Conservation (phyloP, 2,888 invertebrate species). For the Lithophane semibrunnea region DNA sequence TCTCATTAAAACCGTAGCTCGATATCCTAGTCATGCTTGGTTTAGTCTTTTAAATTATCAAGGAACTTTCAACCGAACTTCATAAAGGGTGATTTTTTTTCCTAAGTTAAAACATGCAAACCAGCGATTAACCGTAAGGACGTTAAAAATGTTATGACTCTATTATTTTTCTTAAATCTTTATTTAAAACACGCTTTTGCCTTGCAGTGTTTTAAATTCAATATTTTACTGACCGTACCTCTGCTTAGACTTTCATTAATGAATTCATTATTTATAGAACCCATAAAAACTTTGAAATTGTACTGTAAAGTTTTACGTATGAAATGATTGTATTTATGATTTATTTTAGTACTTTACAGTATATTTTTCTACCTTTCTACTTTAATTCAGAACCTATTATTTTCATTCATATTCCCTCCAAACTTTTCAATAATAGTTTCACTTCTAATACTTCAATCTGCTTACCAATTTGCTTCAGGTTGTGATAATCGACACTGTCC, state of each 20-base stretch:
- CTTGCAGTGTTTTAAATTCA: slow-evolving; percentile 42
- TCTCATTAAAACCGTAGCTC: slow-evolving; percentile 29
- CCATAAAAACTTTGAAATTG: slow-evolving; percentile 10
- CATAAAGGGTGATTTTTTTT: slow-evolving; percentile 80
- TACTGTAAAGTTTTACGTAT: not conserved
- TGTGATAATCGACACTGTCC: slow-evolving; percentile 96
- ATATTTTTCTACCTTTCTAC: not conserved
- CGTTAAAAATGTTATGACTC: slow-evolving; percentile 81
- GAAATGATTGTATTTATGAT: not conserved
- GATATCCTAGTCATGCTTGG: slow-evolving; percentile 65
- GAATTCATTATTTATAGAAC: slow-evolving; percentile 4
- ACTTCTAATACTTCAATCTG: slow-evolving; percentile 2
- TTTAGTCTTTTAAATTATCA: slow-evolving; percentile 78
- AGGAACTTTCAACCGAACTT: slow-evolving; percentile 75
- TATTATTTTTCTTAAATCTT: slow-evolving; percentile 74
- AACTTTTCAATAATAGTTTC: not conserved
- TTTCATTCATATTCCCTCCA: not conserved
- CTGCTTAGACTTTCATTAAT: slow-evolving; percentile 33
- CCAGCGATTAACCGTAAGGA: slow-evolving; percentile 78
- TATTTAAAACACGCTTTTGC: slow-evolving; percentile 49
- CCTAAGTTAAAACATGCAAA: slow-evolving; percentile 80
- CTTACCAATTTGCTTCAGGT: slow-evolving; percentile 90
- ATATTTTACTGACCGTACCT: slow-evolving; percentile 39
- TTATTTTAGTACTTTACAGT: slow-evolving; percentile 13
- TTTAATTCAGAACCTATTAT: not conserved